Evolutionary conservation across 2,888 invertebrate genomes (phyloP), one percentile per base, ranked within the genome.

Genomic region (Lasioglossum malachurum): DNA sequence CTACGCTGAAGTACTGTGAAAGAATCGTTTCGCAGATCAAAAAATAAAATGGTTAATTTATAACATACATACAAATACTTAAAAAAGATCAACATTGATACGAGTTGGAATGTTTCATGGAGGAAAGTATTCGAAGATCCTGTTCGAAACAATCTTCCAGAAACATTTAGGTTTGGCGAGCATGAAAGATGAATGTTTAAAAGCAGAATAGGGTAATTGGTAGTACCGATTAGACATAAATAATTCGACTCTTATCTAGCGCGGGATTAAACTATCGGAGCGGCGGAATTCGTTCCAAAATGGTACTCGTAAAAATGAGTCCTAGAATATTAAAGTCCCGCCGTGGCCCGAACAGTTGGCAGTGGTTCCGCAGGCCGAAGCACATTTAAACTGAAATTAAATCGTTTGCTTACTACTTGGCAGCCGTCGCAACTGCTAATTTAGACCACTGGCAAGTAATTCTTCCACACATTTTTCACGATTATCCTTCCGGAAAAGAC

Each of bases 361-460:
- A 89, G 38, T 67, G 80, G 84, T 84, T 86, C 79, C 78, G 71
- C 82, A 27, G 57, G 31, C 27, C 74, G 75, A 75, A 31, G 80
- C 82, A 76, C 76, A 87, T 89, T 89, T 78, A 72, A 89, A 75
- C 82, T 81, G 78, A 84, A 88, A 89, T 89, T 88, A 89, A 89
- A 88, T 88, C 83, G 83, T 46, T 41, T 44, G 75, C 75, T 82
- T 76, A 72, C 79, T 49, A 79, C 79, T 88, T 88, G 89, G 86
- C 89, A 88, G 75, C 35, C n/a, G 19, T 16, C 8, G 53, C 60
- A 38, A 44, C 38, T 67, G 60, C 86, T 88, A 88, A 88, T 88
- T 88, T 78, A 69, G 78, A 85, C 76, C 83, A 73, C 80, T 49
- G 82, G 71, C 82, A 38, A 79, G 71, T 82, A 83, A 88, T 85